A percentile compares a stretch with the other conserved stretches of the same genome.
These are phyloP conservation scores for Bombus waltoni DNA, from an alignment of 1,140 invertebrate genomes.

Conservation along the genomic window DNA sequence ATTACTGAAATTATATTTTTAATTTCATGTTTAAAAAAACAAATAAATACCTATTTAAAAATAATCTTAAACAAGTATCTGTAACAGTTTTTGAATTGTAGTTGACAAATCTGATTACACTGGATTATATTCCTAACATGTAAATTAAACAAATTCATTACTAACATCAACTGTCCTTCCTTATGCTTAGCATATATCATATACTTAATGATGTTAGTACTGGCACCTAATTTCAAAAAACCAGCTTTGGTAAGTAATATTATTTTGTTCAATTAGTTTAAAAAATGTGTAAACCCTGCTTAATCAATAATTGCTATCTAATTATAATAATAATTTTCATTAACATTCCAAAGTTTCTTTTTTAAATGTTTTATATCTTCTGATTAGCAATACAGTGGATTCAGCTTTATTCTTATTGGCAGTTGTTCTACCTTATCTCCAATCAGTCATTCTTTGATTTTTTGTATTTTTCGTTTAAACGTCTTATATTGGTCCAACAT, in stretches of 20 bases:
- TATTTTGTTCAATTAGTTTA: conserved; percentile 47
- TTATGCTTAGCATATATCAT: conserved; percentile 32
- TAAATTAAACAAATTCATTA: conserved; percentile 23
- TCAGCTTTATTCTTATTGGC: conserved; percentile 58
- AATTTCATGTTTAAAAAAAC: conserved; percentile 45
- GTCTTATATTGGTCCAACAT: conserved; percentile 71
- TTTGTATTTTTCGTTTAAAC: conserved; percentile 50
- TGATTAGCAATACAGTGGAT: conserved; percentile 48
- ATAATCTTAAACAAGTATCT: conserved; percentile 45
- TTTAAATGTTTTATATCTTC: conserved; percentile 26
- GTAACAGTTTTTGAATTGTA: conserved; percentile 21
- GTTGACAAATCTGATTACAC: not conserved
- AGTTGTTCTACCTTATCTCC: conserved; percentile 68
- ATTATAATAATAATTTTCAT: conserved; percentile 45
- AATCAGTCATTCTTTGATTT: conserved; percentile 69
- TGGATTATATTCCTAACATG: conserved; percentile 11
- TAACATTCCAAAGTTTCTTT: conserved; percentile 32
- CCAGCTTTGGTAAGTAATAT: conserved; percentile 53
- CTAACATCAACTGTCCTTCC: conserved; percentile 24
- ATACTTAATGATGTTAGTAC: conserved; percentile 44
- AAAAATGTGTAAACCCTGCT: conserved; percentile 64
- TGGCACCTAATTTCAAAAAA: conserved; percentile 43
- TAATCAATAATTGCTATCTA: conserved; percentile 58
- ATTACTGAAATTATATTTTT: conserved; percentile 48
- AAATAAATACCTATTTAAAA: conserved; percentile 49